Base-by-base conservation (phyloP, 2,797 vertebrate species). In the Poeciliopsis paucimaculata region DNA sequence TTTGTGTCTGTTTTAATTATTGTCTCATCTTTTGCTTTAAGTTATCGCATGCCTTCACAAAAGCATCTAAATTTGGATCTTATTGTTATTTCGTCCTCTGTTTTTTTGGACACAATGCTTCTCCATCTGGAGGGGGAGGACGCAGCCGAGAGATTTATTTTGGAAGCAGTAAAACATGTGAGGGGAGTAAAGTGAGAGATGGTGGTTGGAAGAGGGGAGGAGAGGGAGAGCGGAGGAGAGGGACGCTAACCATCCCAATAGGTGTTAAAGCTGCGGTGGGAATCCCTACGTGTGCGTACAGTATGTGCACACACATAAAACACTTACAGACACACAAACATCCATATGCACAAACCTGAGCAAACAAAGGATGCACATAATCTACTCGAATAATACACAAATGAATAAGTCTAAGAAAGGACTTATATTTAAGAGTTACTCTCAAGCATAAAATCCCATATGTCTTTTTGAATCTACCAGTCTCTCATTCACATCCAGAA, bases 251-350 rank as follows among this genome's bases (percentile, higher is more conserved):
- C 84, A 73, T 85, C 76, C 78, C 72, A 78, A 39, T 62, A 75
- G 68, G 86, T 86, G 85, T 80, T 81, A 91, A 90, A 92, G 91
- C 85, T 13, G 81, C 82, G 90, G 78, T 85, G 41, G 89, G 79
- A 88, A 92, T 86, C 89, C 91, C 90, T 87, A 84, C 8, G 68
- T 87, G 86, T 74, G 76, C 77, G 84, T 78, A 81, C 80, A 91
- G 77, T 83, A 74, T 76, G 89, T 83, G 80, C 72, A 31, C 83
- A 77, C 77, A 55, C 81, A 88, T 73, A 77, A 82, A 84, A 84
- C 77, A 78, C 73, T 71, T 72, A 41, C 83, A 88, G 75, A 76
- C 83, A 73, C 76, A 82, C 76, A 84, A 16, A 3, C 70, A 70
- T 20, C 23, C 51, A 82, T 34, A 83, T 31, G 76, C 71, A 81